phyloP scores from a whole-genome alignment of 1,140 invertebrate species.

The Lanistes nyassanus region DNA sequence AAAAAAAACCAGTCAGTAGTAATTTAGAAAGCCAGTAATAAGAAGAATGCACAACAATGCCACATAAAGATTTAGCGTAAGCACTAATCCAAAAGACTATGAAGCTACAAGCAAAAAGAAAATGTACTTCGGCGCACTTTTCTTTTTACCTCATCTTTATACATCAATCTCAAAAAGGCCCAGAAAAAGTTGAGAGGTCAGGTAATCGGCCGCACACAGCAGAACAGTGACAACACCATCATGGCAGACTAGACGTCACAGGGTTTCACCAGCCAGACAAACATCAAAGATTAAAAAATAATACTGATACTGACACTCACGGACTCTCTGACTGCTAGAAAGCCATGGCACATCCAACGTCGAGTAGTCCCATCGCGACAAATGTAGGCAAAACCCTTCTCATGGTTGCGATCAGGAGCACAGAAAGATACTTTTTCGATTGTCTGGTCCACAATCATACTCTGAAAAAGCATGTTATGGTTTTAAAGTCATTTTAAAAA shows the following conservation, averaged over 20 bases:
- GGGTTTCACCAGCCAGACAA: constrained; percentile 12
- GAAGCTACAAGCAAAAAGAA: too few species aligned
- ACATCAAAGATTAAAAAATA: constrained; percentile 30
- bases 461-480: constrained; percentile 66
- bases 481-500: background rate
- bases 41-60: too few species aligned
- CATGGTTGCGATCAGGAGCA: constrained; percentile 97
- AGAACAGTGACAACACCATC: background rate
- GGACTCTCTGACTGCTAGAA: constrained; percentile 94
- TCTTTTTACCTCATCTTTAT: too few species aligned
- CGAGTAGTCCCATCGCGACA: constrained; percentile 85
- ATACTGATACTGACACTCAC: constrained; percentile 69
- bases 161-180: too few species aligned
- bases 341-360: constrained; percentile 99
- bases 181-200: background rate
- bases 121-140: too few species aligned
- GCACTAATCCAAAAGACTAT: too few species aligned
- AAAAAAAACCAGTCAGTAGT: too few species aligned
- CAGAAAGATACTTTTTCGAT: constrained; percentile 99
- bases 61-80: too few species aligned
- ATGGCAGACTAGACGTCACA: constrained; percentile 8
- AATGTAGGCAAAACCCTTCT: constrained; percentile 96
- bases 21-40: too few species aligned
- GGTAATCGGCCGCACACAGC: background rate
- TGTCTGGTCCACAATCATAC: constrained; percentile 98